Evolutionary conservation across 2,113 vertebrate species (phyloP).

Genomic region (Girardinichthys multiradiatus): DNA sequence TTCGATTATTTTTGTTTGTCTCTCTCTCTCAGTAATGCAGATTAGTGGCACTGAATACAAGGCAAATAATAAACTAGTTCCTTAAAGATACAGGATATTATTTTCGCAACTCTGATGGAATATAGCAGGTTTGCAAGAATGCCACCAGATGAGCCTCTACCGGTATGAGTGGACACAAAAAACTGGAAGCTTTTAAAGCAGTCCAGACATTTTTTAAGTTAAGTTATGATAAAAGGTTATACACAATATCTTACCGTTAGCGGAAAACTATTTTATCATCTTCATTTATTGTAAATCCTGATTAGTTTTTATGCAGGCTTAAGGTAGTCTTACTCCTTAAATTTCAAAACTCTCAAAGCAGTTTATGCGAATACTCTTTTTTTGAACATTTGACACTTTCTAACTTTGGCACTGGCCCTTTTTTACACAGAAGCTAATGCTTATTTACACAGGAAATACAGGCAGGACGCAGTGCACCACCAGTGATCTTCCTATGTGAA

Average conservation of each 20-base stretch:
- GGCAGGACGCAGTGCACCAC: background rate
- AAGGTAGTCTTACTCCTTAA: no score
- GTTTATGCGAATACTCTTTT: background rate
- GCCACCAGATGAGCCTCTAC: conserved; percentile 43
- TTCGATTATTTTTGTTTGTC: conserved; percentile 50
- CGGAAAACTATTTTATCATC: background rate
- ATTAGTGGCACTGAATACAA: conserved; percentile 45
- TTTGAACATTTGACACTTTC: background rate
- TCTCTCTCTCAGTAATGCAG: conserved; percentile 45
- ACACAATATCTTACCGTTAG: background rate
- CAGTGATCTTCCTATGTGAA: background rate
- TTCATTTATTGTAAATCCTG: background rate
- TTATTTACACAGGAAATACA: background rate
- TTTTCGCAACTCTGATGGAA: conserved; percentile 15
- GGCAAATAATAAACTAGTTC: conserved; percentile 12
- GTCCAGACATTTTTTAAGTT: background rate
- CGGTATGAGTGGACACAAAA: conserved; percentile 17
- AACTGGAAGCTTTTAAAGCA: background rate
- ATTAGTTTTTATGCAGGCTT: background rate
- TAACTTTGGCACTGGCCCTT: background rate
- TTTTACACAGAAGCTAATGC: no score
- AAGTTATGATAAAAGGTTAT: background rate
- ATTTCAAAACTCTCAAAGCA: no score
- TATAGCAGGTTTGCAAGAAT: conserved; percentile 26
- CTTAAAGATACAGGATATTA: conserved; percentile 31